Base-by-base conservation (phyloP, 1,140 invertebrate genomes). In the Himalopsyche phryganea region DNA sequence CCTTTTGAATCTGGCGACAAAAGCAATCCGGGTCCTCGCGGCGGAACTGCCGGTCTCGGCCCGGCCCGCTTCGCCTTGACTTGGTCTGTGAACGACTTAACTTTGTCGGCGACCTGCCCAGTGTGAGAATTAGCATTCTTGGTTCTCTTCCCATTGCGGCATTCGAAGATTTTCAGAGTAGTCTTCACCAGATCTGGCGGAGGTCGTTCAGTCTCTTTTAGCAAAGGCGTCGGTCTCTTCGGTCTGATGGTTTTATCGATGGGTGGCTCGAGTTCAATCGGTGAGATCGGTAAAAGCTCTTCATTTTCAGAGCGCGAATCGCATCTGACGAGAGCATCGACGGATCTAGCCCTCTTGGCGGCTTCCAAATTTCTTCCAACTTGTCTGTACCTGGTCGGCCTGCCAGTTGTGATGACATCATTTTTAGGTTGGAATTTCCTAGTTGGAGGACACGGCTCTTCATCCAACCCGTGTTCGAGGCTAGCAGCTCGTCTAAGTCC, bases 131-230 rank as follows among this genome's bases (percentile, higher is more conserved):
- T 57, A n/a, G 18, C 14, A 28, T 28, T 28, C 20, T 53, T 60
- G 20, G 45, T 48, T 33, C 58, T 56, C 32, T 48, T 51, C 6
- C 41, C 50, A 76, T n/a, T 85, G 79, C 4, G 83, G 79, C 20
- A 80, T 70, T 94, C 91, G 72, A 94, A 94, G 66, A 92, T 87
- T 65, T 86, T 83, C 59, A 91, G 81, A 1, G 88, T 87, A 41
- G 90, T 88, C 66, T 90, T 90, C 35, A 94, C 91, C 42, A 91
- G 82, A 80, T 93, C 91, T 1, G 87, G 85, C 1, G 90, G 89
- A 1, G 91, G 91, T 14, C 91, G 80, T 61, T 93, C 91, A 0
- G 84, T 85, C 38, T 91, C 88, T 54, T 85, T 85, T 50, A 90
- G 78, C n/a, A 90, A 73, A 1, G 86, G 86, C 46, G 80, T 78